Percentiles rank a stretch among this genome's conserved stretches.
phyloP scores from a whole-genome alignment of 1,140 invertebrate species.

The Drosophila lacertosa region DNA sequence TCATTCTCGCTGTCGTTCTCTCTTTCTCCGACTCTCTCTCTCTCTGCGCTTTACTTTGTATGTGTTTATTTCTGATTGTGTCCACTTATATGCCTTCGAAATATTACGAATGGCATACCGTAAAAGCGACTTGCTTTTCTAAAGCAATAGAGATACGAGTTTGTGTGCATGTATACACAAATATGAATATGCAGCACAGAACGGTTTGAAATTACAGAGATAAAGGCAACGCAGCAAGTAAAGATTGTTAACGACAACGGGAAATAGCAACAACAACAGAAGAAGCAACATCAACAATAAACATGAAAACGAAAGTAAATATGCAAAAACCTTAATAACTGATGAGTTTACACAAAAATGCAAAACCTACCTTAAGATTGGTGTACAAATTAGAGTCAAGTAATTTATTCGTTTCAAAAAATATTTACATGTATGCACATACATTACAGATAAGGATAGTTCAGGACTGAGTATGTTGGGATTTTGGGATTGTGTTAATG shows the following conservation, averaged over 20 bases:
- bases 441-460: no score
- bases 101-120: constrained; percentile 40
- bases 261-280: constrained; percentile 37
- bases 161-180: not conserved
- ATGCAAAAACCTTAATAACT: constrained; percentile 48
- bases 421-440: no score
- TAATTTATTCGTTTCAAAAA: not conserved
- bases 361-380: not conserved
- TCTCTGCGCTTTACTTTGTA: not conserved
- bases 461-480: no score
- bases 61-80: not conserved
- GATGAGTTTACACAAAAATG: constrained; percentile 4
- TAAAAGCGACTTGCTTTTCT: constrained; percentile 23
- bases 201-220: not conserved
- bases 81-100: constrained; percentile 17
- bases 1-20: constrained; percentile 1
- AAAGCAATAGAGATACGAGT: not conserved
- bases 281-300: no score
- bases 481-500: no score
- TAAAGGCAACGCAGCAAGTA: not conserved
- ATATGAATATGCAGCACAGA: not conserved
- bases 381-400: not conserved
- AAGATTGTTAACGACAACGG: constrained; percentile 5
- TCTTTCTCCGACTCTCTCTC: not conserved
- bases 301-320: constrained; percentile 81